These are phyloP conservation scores for Delia radicum DNA, from an alignment of 1,140 invertebrate species.

Conservation along the genomic window DNA sequence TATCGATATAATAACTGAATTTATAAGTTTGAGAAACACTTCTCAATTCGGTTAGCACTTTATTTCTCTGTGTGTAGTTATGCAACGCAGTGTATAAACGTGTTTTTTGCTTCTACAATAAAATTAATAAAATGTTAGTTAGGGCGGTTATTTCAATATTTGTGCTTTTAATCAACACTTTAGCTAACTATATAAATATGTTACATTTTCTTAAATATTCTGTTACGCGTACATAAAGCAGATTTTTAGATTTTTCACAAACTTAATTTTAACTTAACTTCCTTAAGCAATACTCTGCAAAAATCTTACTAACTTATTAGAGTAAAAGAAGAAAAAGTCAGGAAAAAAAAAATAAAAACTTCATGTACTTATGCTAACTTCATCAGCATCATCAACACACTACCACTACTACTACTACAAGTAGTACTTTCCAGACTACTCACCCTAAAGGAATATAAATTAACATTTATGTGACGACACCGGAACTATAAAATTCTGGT, in stretches of 20 bases:
- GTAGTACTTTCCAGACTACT: not conserved
- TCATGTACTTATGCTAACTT: not conserved
- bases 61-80: too few species aligned
- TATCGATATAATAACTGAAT: too few species aligned
- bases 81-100: too few species aligned
- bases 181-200: not conserved
- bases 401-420: not conserved
- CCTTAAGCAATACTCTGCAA: not conserved
- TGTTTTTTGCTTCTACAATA: too few species aligned
- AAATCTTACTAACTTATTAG: not conserved
- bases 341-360: not conserved
- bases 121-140: too few species aligned
- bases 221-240: not conserved
- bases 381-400: not conserved
- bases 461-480: slow-evolving; percentile 19
- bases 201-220: not conserved
- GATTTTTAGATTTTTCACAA: not conserved
- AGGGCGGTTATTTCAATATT: not conserved
- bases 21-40: too few species aligned
- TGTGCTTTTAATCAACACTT: not conserved
- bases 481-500: not conserved
- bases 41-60: too few species aligned
- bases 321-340: not conserved
- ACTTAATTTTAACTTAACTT: not conserved
- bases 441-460: slow-evolving; percentile 11